Base-by-base conservation (phyloP, 2,888 invertebrate species). In the Spisula solida region DNA sequence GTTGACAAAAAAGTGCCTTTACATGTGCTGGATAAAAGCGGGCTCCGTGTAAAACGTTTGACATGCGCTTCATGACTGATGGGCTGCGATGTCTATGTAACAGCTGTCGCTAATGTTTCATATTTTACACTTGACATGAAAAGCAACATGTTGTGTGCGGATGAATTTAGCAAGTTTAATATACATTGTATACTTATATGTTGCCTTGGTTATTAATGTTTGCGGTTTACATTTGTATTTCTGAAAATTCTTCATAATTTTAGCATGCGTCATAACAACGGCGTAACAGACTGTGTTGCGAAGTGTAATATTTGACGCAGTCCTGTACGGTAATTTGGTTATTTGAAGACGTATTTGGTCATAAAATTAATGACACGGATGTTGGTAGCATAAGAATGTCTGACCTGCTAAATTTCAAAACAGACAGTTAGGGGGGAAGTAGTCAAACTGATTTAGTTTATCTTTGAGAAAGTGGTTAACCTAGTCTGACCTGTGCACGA, bases 361-460 rank as follows among this genome's bases (percentile, higher is more conserved):
- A 25, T n/a, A 25, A n/a, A 25, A 66, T 66, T 66, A 66, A 66
- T 66, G n/a, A 8, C 60, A 0, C 60, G 60, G 60, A 66, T 66
- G 60, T 66, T 66, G 60, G 60, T 66, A 25, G 60, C 60, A 66
- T 66, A 66, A n/a, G 60, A 66, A 66, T 66, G 60, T 66, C 60
- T 66, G 25, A 25, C 60, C 41, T 66, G n/a, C 25, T 66, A 25
- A n/a, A 66, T 66, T 25, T 66, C n/a, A 66, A 66, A n/a, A 66
- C 60, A 66, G 60, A 66, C 60, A 66, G 60, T 25, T 25, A 5
- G 60, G 10, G 60, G 6, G 25, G 60, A 51, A 51, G 51, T 51
- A 51, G 60, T 66, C 20, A 66, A 66, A 66, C 60, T 25, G 60
- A 0, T 25, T 66, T 66, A n/a, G 25, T 66, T 66, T n/a, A 66